Evolutionary conservation across 2,113 vertebrate species (phyloP), one percentile per base, ranked within the genome.

Genomic region (Thunnus maccoyii): DNA sequence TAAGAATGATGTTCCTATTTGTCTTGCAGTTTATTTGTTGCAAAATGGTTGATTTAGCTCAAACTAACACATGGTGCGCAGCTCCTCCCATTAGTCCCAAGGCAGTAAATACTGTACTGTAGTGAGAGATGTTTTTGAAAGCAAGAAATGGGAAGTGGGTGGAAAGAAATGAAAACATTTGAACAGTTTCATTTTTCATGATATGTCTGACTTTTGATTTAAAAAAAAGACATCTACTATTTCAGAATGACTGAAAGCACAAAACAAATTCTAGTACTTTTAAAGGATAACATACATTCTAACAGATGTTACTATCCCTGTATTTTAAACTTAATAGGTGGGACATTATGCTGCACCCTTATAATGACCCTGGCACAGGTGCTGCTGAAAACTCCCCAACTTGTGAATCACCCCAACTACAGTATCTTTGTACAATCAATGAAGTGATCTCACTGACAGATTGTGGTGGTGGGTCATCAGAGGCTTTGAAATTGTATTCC

Each of bases 1-100:
- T 88, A 92, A 93, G 94, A 94, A 89, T 90, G 93, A 94, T 94
- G 92, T 83, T 90, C 80, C 80, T 90, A 90, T 93, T 92, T 91
- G 83, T 88, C 84, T 78, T 56, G 67, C 83, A 82, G 81, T 86
- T 91, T 91, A 90, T 91, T 87, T 86, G 77, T 88, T 85, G 48
- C 86, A 91, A 92, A 91, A 92, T 44, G 85, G 78, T 87, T 91
- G 90, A 88, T 91, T 93, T 93, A 83, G 77, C 78, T 88, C 78
- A 75, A 88, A 81, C 77, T 69, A 88, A 73, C 81, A 78, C 74
- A 57, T 41, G 63, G 76, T 32, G 44, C 78, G 76, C 62, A 32
- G 78, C 85, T 80, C 76, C 75, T 78, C 78, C 74, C 67, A 65
- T 76, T 68, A 83, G 64, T 83, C 66, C 71, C 46, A 5, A 48